These are phyloP conservation scores for Myripristis jacobus DNA, from an alignment of 2,797 vertebrate species.

Conservation along the genomic window DNA sequence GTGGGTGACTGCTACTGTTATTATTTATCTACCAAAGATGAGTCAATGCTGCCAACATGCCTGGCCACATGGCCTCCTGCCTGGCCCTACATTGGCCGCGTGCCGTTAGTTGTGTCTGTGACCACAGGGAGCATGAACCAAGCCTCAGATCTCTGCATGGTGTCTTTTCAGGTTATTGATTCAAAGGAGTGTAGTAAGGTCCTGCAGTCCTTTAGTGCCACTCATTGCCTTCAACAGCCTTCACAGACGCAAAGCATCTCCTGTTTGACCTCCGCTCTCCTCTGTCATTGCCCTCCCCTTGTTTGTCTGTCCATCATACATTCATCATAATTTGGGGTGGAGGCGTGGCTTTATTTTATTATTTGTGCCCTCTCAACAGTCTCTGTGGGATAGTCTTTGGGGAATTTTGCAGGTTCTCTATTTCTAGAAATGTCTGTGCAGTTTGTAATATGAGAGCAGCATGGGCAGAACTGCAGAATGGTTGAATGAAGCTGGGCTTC, in stretches of 20 bases:
- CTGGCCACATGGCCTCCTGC: too few relatives aligned
- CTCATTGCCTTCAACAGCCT: background rate
- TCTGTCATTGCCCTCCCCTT: background rate
- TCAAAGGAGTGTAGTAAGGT: too few relatives aligned
- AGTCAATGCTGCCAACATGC: too few relatives aligned
- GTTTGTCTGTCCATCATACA: conserved; percentile 9
- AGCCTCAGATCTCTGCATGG: conserved; percentile 2
- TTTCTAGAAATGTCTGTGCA: background rate
- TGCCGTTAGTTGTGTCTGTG: too few relatives aligned
- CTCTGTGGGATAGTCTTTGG: background rate
- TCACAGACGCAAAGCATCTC: background rate
- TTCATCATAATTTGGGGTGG: conserved; percentile 33
- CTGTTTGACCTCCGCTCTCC: conserved; percentile 14
- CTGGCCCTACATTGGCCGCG: too few relatives aligned
- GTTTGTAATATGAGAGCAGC: conserved; percentile 23
- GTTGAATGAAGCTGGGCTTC: conserved; percentile 25
- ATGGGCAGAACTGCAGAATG: conserved; percentile 17
- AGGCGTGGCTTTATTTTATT: conserved; percentile 13
- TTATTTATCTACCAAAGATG: too few relatives aligned
- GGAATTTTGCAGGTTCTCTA: conserved; percentile 11
- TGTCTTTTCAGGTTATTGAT: too few relatives aligned
- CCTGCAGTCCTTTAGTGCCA: too few relatives aligned
- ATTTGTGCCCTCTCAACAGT: conserved; percentile 6
- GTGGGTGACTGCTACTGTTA: too few relatives aligned
- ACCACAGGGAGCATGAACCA: background rate